Evolutionary conservation across 2,888 invertebrate species (phyloP).

Genomic region (Graphium colonna): DNA sequence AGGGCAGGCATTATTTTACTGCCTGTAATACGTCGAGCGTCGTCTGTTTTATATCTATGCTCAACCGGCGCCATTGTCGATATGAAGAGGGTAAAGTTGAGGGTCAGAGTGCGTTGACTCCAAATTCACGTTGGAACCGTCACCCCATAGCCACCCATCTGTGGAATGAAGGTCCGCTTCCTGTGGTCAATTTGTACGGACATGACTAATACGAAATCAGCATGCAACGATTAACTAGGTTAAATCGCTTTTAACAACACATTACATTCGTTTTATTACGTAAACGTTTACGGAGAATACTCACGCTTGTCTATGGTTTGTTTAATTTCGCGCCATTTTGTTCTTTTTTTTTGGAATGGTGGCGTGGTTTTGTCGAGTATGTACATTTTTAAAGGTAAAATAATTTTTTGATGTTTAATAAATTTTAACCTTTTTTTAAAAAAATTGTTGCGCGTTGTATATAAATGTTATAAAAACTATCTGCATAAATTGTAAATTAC

Average conservation of each 20-base stretch:
- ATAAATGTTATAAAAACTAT: no score
- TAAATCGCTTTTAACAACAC: conserved; percentile 15
- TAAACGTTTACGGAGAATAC: conserved; percentile 6
- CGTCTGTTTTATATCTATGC: conserved; percentile 48
- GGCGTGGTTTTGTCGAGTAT: no score
- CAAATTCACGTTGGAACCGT: conserved; percentile 36
- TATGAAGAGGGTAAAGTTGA: conserved; percentile 23
- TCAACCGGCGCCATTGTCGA: conserved; percentile 14
- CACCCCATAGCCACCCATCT: conserved; percentile 56
- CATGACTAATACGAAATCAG: conserved; percentile 22
- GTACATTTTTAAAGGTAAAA: no score
- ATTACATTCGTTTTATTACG: conserved; percentile 17
- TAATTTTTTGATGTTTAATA: no score
- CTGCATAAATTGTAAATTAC: no score
- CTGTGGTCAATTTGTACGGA: conserved; percentile 67
- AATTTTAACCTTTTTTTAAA: no score
- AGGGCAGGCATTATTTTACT: conserved; percentile 17
- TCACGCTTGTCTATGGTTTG: not conserved
- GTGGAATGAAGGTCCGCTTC: conserved; percentile 67
- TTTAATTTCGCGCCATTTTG: not conserved
- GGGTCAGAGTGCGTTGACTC: conserved; percentile 26
- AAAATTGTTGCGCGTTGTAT: no score
- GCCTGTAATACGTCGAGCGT: conserved; percentile 51
- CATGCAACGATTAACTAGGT: conserved; percentile 20
- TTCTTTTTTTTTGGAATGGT: no score